Conservation (phyloP, 2,888 invertebrate genomes). For the Muschampia plurimacula region DNA sequence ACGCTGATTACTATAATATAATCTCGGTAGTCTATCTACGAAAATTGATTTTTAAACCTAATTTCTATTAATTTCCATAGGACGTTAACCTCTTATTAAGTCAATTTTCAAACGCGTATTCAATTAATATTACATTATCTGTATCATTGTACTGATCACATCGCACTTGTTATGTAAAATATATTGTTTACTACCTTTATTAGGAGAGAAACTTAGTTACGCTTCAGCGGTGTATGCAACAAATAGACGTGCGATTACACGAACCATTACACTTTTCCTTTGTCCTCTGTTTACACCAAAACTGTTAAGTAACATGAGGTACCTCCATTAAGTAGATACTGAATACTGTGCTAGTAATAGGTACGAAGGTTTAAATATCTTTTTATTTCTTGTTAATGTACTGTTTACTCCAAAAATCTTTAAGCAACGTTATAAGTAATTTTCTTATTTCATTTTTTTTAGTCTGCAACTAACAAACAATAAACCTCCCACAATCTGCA, state of each 20-base stretch:
- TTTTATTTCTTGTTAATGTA: no score
- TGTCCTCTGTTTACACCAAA: slow-evolving; percentile 42
- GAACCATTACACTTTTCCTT: slow-evolving; percentile 31
- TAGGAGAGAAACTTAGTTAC: slow-evolving; percentile 34
- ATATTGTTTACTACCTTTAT: slow-evolving; percentile 35
- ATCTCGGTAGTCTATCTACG: no score
- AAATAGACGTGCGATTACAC: slow-evolving; percentile 29
- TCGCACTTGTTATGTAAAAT: slow-evolving; percentile 26
- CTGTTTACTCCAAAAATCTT: no score
- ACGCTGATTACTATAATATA: no score
- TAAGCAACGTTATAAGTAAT: no score
- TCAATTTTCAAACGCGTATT: background rate
- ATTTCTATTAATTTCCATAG: background rate
- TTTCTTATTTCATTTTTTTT: no score
- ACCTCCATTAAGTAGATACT: background rate
- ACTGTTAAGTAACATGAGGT: slow-evolving; percentile 6
- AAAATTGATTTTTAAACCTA: background rate
- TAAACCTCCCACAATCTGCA: no score
- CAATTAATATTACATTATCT: slow-evolving; percentile 1
- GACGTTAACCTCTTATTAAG: background rate
- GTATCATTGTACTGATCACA: slow-evolving; percentile 16
- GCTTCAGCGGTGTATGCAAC: slow-evolving; percentile 24
- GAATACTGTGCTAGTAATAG: background rate
- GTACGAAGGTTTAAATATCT: no score
- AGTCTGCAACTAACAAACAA: no score